Evolutionary conservation across 2,888 invertebrate species (phyloP).

Genomic region (Hypercompe scribonia): DNA sequence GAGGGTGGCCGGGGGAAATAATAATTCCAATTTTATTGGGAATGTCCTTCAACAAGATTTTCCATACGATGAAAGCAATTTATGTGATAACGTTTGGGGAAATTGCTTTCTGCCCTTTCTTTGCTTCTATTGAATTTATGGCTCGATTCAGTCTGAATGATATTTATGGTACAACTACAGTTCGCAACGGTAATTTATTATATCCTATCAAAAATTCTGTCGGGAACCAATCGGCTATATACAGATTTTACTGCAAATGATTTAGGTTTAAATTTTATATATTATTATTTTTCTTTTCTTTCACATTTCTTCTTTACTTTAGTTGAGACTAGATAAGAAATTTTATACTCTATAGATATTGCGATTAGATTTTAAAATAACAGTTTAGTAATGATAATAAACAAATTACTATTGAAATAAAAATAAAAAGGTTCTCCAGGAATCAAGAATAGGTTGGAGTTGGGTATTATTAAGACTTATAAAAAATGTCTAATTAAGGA

Average conservation of each 20-base stretch:
- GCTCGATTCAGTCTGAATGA: constrained; percentile 75
- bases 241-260: constrained; percentile 29
- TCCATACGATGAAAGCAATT: constrained; percentile 83
- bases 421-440: too few species aligned
- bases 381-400: too few species aligned
- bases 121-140: constrained; percentile 78
- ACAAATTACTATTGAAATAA: too few species aligned
- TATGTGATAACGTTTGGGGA: constrained; percentile 80
- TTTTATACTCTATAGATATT: not conserved
- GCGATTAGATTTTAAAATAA: too few species aligned
- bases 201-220: constrained; percentile 51
- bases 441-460: too few species aligned
- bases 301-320: not conserved
- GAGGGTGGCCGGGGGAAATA: constrained; percentile 54
- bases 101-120: constrained; percentile 82
- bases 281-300: not conserved
- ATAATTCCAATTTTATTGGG: constrained; percentile 70
- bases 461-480: too few species aligned
- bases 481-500: too few species aligned
- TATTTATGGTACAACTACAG: constrained; percentile 73
- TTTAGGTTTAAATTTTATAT: constrained; percentile 21
- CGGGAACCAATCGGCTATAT: constrained; percentile 25
- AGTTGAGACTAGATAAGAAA: not conserved
- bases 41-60: constrained; percentile 78
- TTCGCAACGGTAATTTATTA: constrained; percentile 52